Percentiles rank a stretch among this genome's conserved stretches.
phyloP scores from a whole-genome alignment of 2,797 vertebrate species.

The Syngnathus acus region DNA sequence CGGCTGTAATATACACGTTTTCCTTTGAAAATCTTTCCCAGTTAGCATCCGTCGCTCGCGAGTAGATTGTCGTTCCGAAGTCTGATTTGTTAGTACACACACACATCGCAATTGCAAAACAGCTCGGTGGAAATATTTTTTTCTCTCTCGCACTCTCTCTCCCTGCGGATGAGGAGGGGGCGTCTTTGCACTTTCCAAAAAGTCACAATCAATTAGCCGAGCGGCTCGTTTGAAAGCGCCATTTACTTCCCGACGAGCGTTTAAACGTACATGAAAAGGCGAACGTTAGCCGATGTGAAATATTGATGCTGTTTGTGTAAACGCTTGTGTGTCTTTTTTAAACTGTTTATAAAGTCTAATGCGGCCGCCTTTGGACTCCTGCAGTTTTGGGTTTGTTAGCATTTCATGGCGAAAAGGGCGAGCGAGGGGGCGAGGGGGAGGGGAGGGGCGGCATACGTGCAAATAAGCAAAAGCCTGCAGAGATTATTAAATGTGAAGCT shows the following conservation, averaged over 20 bases:
- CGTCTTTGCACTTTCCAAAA: neutral
- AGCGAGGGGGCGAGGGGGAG: slow-evolving; percentile 38
- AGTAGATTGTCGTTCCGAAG: slow-evolving; percentile 15
- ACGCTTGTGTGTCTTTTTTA: slow-evolving; percentile 62
- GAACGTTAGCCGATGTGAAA: slow-evolving; percentile 67
- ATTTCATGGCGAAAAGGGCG: slow-evolving; percentile 57
- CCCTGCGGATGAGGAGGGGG: neutral
- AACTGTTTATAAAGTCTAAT: slow-evolving; percentile 76
- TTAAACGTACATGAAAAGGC: slow-evolving; percentile 58
- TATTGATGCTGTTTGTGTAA: slow-evolving; percentile 77
- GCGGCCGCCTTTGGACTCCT: slow-evolving; percentile 59
- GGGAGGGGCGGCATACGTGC: slow-evolving; percentile 48
- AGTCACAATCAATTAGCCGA: slow-evolving; percentile 68
- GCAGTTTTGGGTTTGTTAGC: slow-evolving; percentile 59
- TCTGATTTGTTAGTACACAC: slow-evolving; percentile 58
- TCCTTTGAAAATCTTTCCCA: slow-evolving; percentile 15
- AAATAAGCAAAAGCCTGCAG: slow-evolving; percentile 70
- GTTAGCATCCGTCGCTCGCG: slow-evolving; percentile 20
- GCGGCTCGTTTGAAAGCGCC: slow-evolving; percentile 32
- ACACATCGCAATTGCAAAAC: slow-evolving; percentile 25
- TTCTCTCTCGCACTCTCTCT: slow-evolving; percentile 8
- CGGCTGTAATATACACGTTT: neutral
- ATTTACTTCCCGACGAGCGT: slow-evolving; percentile 56
- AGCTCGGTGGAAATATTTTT: slow-evolving; percentile 44
- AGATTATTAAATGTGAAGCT: slow-evolving; percentile 56